Percentiles rank a stretch among this genome's conserved stretches.
Conservation (phyloP, 37 sponge, comb jelly and placozoan genomes). For the Theonella swinhoei region DNA sequence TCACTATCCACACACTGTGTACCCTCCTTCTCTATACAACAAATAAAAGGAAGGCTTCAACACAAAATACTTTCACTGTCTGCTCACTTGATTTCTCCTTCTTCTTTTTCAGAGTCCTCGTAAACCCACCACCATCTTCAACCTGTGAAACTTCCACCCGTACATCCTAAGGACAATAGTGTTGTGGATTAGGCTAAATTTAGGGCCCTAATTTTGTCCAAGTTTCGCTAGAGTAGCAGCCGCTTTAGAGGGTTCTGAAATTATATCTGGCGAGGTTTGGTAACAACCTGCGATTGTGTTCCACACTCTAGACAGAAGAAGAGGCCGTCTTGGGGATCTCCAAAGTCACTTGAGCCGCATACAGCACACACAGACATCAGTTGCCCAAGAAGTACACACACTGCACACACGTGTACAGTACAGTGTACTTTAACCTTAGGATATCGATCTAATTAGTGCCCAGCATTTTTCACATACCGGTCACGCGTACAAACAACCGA, state of each 20-base stretch:
- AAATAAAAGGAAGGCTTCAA: too few relatives aligned
- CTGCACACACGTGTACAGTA: too few relatives aligned
- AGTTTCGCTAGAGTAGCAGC: too few relatives aligned
- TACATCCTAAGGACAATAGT: slow-evolving; percentile 31
- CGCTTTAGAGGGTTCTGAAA: background rate
- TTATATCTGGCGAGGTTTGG: background rate
- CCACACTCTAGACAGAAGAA: slow-evolving; percentile 83
- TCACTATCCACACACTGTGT: background rate
- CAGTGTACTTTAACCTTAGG: too few relatives aligned
- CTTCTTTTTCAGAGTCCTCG: background rate
- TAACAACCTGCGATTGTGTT: slow-evolving; percentile 75
- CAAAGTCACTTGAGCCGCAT: slow-evolving; percentile 56
- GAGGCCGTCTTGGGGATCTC: slow-evolving; percentile 44
- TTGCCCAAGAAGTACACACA: too few relatives aligned
- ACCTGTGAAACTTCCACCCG: slow-evolving; percentile 42
- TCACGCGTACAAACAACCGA: too few relatives aligned
- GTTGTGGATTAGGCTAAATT: background rate
- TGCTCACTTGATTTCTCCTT: background rate
- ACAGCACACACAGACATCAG: slow-evolving; percentile 40
- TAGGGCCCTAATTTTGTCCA: too few relatives aligned
- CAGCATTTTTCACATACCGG: too few relatives aligned
- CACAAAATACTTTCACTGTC: background rate
- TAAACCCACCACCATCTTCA: background rate
- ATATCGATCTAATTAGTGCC: too few relatives aligned
- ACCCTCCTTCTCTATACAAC: too few relatives aligned